A percentile compares a stretch with the other conserved stretches of the same genome.
Conservation (phyloP, 1,140 invertebrate species). For the Drosophila teissieri region DNA sequence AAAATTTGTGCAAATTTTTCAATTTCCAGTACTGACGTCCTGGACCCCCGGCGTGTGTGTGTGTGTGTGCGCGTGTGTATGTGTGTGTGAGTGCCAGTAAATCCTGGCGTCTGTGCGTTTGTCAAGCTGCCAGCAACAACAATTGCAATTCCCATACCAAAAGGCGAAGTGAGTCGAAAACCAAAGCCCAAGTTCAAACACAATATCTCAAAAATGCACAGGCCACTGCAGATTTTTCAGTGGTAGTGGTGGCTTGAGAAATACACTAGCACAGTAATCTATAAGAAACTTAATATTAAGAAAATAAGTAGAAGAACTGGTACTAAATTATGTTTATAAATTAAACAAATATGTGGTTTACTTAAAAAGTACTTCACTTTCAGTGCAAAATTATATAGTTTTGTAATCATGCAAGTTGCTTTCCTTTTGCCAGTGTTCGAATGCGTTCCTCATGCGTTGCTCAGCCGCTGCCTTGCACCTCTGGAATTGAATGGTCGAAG, state of each 20-base stretch:
- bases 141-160: constrained; percentile 60
- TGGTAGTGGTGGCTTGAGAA: constrained; percentile 5
- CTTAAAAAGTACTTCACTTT: too few relatives aligned
- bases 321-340: background rate
- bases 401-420: constrained; percentile 1
- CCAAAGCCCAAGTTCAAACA: constrained; percentile 82
- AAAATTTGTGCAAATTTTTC: constrained; percentile 75
- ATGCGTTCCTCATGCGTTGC: constrained; percentile 56
- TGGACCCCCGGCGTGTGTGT: background rate
- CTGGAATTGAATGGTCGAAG: constrained; percentile 69
- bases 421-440: constrained; percentile 19
- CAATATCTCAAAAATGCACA: constrained; percentile 75
- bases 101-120: constrained; percentile 53
- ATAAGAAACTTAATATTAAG: background rate
- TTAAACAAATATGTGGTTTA: too few relatives aligned
- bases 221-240: constrained; percentile 46
- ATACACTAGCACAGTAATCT: constrained; percentile 1
- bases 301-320: too few relatives aligned
- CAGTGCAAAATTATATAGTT: too few relatives aligned
- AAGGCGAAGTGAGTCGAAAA: constrained; percentile 56
- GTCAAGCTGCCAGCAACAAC: constrained; percentile 46
- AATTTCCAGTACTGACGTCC: constrained; percentile 27
- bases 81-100: constrained; percentile 39
- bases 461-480: constrained; percentile 69
- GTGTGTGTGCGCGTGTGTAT: background rate